phyloP scores from a whole-genome alignment of 2,888 invertebrate species.

The Hydraecia micacea region DNA sequence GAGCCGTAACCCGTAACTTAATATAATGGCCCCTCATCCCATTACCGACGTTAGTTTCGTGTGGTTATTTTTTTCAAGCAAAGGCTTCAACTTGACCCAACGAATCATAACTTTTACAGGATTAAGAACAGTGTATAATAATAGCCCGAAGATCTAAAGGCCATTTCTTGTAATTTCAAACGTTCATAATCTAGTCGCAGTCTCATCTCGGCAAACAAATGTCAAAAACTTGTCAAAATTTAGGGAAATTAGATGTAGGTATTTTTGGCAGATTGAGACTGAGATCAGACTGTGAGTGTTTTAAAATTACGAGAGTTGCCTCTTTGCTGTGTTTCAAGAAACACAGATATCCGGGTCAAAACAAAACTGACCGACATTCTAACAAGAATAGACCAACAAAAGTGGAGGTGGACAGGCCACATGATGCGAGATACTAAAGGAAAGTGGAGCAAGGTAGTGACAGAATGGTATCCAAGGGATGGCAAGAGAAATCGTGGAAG shows the following conservation, averaged over 20 bases:
- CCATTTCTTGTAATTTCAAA: too few species aligned
- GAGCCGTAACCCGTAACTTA: constrained; percentile 29
- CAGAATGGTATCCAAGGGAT: not conserved
- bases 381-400: not conserved
- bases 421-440: not conserved
- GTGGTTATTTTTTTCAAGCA: constrained; percentile 18
- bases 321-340: too few species aligned
- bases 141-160: too few species aligned
- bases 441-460: not conserved
- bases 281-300: too few species aligned
- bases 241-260: too few species aligned
- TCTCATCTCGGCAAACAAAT: too few species aligned
- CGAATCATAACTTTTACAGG: not conserved
- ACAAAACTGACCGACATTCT: not conserved
- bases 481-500: not conserved
- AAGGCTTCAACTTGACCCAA: constrained; percentile 16
- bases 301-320: too few species aligned
- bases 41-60: constrained; percentile 32
- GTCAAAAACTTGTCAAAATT: too few species aligned
- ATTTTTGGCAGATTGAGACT: too few species aligned
- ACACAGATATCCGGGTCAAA: not conserved
- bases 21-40: constrained; percentile 14
- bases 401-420: not conserved
- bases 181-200: too few species aligned
- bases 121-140: not conserved